A percentile compares a stretch with the other conserved stretches of the same genome.
These are phyloP conservation scores for Diorhabda carinulata DNA, from an alignment of 1,140 invertebrate genomes.

Conservation along the genomic window DNA sequence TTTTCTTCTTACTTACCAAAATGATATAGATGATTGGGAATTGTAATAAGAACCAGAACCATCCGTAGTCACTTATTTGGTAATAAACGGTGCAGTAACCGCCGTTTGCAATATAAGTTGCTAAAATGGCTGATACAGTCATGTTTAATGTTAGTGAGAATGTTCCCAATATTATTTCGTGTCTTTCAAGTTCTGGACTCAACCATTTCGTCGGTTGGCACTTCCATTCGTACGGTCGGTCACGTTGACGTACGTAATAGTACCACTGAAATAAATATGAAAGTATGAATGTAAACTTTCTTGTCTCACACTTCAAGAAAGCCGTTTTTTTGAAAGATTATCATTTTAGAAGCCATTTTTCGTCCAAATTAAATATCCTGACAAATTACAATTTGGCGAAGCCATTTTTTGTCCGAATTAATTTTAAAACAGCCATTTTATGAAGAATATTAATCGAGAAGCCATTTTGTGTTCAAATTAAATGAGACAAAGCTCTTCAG, in stretches of 20 bases:
- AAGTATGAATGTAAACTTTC: conserved; percentile 8
- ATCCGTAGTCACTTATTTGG: conserved; percentile 59
- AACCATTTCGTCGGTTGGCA: conserved; percentile 69
- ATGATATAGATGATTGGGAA: conserved; percentile 62
- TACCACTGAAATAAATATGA: conserved; percentile 57
- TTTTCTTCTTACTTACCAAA: conserved; percentile 49
- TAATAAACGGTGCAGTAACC: conserved; percentile 65
- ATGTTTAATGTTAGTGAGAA: conserved; percentile 56
- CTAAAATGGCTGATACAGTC: conserved; percentile 54
- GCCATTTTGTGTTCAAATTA: too few relatives aligned
- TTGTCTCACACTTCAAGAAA: too few relatives aligned
- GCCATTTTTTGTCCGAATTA: not conserved
- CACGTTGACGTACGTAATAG: conserved; percentile 59
- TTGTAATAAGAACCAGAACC: conserved; percentile 62
- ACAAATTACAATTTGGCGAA: not conserved
- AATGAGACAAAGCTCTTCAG: too few relatives aligned
- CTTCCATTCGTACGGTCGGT: conserved; percentile 65
- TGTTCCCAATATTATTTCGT: conserved; percentile 64
- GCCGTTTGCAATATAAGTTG: conserved; percentile 64
- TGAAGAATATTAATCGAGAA: too few relatives aligned
- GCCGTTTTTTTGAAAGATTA: not conserved
- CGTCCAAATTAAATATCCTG: not conserved
- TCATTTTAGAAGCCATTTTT: not conserved
- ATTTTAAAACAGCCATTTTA: not conserved
- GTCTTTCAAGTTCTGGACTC: conserved; percentile 59